Conservation (phyloP, 2,797 vertebrate species). For the Pelochelys cantorii region DNA sequence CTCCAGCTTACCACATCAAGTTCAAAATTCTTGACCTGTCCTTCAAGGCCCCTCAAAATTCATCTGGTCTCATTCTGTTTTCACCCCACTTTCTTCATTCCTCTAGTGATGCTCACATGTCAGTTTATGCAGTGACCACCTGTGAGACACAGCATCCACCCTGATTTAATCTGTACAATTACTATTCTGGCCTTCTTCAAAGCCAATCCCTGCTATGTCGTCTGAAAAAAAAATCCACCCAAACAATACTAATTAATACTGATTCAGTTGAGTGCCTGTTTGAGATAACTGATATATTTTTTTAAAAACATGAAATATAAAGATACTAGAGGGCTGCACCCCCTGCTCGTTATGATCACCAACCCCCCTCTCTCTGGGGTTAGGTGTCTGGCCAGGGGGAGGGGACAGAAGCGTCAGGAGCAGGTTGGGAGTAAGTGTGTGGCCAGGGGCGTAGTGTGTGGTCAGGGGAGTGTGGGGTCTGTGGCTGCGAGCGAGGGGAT, state of each 20-base stretch:
- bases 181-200: neutral
- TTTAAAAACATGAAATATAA: neutral
- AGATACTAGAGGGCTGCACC: no score
- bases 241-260: neutral
- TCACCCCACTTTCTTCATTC: neutral
- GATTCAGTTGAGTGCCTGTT: neutral
- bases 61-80: neutral
- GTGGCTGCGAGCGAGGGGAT: no score
- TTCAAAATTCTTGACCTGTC: neutral
- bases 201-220: neutral
- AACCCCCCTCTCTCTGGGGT: no score
- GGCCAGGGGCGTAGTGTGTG: no score
- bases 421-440: no score
- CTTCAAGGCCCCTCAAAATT: neutral
- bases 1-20: neutral
- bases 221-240: neutral
- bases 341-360: no score
- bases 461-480: no score
- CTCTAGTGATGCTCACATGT: neutral
- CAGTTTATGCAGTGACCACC: neutral
- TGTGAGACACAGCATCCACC: neutral
- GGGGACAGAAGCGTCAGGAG: no score
- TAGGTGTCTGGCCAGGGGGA: no score
- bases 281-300: neutral
- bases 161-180: neutral